Percentiles rank a stretch among this genome's conserved stretches.
Evolutionary conservation across 2,797 vertebrate species (phyloP).

Genomic region (Lacerta bilineata): DNA sequence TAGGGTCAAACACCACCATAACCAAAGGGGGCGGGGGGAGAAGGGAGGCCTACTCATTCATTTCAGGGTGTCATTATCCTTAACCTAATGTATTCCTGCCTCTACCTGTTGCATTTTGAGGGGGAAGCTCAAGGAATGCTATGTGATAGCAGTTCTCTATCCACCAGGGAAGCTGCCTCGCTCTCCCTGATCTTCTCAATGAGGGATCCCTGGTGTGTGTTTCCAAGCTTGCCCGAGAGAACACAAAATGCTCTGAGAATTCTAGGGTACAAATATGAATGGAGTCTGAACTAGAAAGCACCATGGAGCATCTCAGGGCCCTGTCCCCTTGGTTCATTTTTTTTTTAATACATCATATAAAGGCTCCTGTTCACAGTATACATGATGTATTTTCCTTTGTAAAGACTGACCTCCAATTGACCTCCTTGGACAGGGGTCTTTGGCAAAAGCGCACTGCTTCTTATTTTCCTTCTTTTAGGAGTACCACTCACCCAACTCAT

Average conservation of each 20-base stretch:
- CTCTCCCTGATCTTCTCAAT: too few species aligned
- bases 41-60: too few species aligned
- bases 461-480: slow-evolving; percentile 26
- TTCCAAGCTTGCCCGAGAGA: neutral
- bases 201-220: neutral
- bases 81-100: too few species aligned
- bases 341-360: slow-evolving; percentile 50
- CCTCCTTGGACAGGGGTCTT: neutral
- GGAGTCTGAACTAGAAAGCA: neutral
- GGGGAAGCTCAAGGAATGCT: too few species aligned
- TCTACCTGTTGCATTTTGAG: too few species aligned
- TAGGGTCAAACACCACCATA: too few species aligned
- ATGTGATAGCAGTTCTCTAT: too few species aligned
- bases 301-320: neutral
- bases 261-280: too few species aligned
- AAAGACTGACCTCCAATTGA: slow-evolving; percentile 19
- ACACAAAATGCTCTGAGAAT: neutral
- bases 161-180: too few species aligned
- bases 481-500: neutral
- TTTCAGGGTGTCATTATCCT: too few species aligned
- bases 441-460: neutral
- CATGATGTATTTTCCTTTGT: slow-evolving; percentile 52
- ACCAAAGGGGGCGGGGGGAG: too few species aligned
- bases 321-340: neutral
- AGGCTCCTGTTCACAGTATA: slow-evolving; percentile 76